Evolutionary conservation across 2,888 invertebrate species (phyloP), one percentile per base, ranked within the genome.

Genomic region (Bellardia bayeri): DNA sequence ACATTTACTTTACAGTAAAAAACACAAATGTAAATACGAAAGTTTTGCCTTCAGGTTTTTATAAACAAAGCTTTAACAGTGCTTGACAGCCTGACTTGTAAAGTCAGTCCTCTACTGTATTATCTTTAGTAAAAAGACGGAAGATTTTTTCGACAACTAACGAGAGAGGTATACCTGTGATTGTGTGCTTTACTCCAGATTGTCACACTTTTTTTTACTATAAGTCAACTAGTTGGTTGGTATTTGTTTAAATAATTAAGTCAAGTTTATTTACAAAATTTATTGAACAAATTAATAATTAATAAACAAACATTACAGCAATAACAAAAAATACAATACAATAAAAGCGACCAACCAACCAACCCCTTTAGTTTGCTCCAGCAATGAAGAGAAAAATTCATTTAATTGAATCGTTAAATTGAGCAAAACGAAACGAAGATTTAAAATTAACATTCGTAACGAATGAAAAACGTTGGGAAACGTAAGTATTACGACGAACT

Each of bases 201-300:
- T 69, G 79, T 14, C 37, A 78, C 45, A 79, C 49, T 63, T 74
- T 42, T 78, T 33, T 58, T 74, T 68, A 7, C 13, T 5, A 13
- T 51, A 5, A 0, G 16, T 56, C 61, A 16, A 63, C 9, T 23
- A 13, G 56, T 42, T 68, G 51, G 37, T 4, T 37, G 37, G 16
- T 74, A 82, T 83, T 87, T 58, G 11, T 71, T 69, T 69, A 61
- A 63, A 45, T 66, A 80, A 76, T 80, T 81, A 64, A 84, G 66
- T 49, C 69, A 61, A 74, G 45, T 58, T 51, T 61, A 42, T 56
- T 81, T 51, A 78, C 74, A 82, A 23, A 87, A 82, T 84, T 85
- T 74, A 82, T 84, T 79, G 69, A 68, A 58, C 13, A 84, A 87
- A 84, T 84, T 84, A 66, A 74, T 68, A 71, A 85, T 84, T 72